Conservation (phyloP, 2,797 vertebrate genomes). For the Cheirogaleus major region DNA sequence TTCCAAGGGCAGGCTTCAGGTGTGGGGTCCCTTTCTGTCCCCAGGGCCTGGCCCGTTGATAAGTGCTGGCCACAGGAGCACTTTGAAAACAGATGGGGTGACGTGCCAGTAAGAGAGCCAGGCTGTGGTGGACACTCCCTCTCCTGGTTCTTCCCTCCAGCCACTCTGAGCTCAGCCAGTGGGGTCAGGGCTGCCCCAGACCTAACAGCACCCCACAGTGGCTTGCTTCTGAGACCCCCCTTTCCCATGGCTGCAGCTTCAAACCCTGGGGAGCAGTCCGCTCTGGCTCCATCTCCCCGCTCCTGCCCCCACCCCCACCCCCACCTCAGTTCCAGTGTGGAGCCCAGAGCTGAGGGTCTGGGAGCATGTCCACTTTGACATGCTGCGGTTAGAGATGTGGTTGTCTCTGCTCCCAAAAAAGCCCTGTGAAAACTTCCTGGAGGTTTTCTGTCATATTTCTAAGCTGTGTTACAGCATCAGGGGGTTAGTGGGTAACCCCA, state of each 20-base stretch:
- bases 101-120: neutral
- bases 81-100: neutral
- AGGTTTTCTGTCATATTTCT: neutral
- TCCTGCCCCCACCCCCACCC: neutral
- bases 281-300: neutral
- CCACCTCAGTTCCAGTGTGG: neutral
- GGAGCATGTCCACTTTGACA: neutral
- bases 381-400: fast-evolving
- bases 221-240: neutral
- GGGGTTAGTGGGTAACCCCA: neutral
- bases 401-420: neutral
- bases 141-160: neutral
- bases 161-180: neutral
- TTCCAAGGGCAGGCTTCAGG: neutral
- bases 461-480: neutral
- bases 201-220: neutral
- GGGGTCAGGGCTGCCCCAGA: neutral
- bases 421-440: no score
- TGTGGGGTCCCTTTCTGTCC: neutral
- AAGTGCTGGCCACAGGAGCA: neutral
- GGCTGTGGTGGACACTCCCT: neutral
- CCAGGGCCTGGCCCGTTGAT: neutral
- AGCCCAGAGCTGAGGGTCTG: neutral
- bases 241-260: neutral
- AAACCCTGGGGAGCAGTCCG: neutral